Conservation (phyloP, 1,140 invertebrate species). For the Telenomus remus region DNA sequence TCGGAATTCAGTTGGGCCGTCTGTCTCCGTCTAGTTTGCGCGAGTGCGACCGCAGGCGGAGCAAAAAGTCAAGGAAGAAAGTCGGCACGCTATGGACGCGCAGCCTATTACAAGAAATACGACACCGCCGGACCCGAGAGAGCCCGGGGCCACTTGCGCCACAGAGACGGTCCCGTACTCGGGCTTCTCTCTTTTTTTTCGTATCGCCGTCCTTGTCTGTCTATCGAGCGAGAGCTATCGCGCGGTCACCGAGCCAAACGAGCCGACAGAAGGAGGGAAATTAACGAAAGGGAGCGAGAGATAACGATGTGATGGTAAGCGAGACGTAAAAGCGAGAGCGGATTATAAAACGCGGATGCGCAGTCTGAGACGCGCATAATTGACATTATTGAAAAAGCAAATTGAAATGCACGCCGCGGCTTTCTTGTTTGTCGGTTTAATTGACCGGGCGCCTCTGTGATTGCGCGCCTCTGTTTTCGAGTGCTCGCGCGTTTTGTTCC, state of each 20-base stretch:
- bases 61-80: slow-evolving; percentile 60
- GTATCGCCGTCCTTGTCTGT: too few species aligned
- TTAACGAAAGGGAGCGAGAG: slow-evolving; percentile 44
- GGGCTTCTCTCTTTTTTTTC: not conserved
- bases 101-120: slow-evolving; percentile 69
- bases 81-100: slow-evolving; percentile 63
- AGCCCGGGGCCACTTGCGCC: slow-evolving; percentile 58
- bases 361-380: slow-evolving; percentile 33
- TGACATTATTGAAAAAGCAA: slow-evolving; percentile 45
- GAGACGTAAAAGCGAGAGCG: slow-evolving; percentile 20
- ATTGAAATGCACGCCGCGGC: slow-evolving; percentile 38
- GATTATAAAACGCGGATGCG: slow-evolving; percentile 36
- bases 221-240: too few species aligned
- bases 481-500: slow-evolving; percentile 13
- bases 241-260: not conserved
- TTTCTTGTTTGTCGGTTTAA: slow-evolving; percentile 47
- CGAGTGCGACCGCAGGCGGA: slow-evolving; percentile 35
- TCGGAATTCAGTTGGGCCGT: slow-evolving; percentile 40
- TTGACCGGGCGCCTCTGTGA: slow-evolving; percentile 20
- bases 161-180: slow-evolving; percentile 17
- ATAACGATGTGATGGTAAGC: slow-evolving; percentile 45
- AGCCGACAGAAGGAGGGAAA: slow-evolving; percentile 22
- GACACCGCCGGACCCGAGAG: slow-evolving; percentile 65
- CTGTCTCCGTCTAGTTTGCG: slow-evolving; percentile 26
- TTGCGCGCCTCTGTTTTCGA: slow-evolving; percentile 7